Evolutionary conservation across 2,888 invertebrate genomes (phyloP), one percentile per base, ranked within the genome.

Genomic region (Xylocampa areola): DNA sequence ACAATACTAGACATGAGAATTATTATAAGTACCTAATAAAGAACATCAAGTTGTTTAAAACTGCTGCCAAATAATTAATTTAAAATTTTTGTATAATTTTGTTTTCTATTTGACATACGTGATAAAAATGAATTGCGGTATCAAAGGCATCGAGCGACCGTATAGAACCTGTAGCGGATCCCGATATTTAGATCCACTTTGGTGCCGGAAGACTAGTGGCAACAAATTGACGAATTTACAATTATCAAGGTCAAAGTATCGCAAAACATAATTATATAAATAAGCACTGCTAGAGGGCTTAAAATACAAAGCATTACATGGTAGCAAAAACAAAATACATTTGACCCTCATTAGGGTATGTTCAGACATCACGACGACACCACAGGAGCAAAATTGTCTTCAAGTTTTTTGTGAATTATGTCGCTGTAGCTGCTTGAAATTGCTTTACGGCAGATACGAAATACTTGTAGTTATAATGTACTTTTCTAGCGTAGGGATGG

Each of bases 61-160:
- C 11, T 58, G 64, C 69, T 68, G 64, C 59, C 69, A 43, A 39
- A 30, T 48, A 5, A 25, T 40, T 17, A 17, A 29, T 16, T 33
- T 2, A 27, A 32, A 32, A 67, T 36, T 19, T 33, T 36, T 32
- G 8, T 4, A 10, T 19, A 37, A 5, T 19, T 4, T 5, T n/a
- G n/a, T n/a, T 17, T 8, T n/a, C 5, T 29, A 29, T 11, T 40
- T 27, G 21, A 17, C 39, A 25, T 30, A 21, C 6, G 19, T 19
- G 23, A 29, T 16, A 33, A 37, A 1, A 10, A 39, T 11, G 37
- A 29, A 16, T 49, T 19, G 37, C 30, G 25, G 30, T 27, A 39
- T 21, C 11, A 17, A 45, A 5, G 13, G 5, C 19, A 10, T 36
- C 5, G 7, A 37, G 36, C 14, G 17, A 3, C 1, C 25, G 16